Evolutionary conservation across 2,888 invertebrate species (phyloP), one percentile per base, ranked within the genome.

Genomic region (Drosophila pseudotakahashii): DNA sequence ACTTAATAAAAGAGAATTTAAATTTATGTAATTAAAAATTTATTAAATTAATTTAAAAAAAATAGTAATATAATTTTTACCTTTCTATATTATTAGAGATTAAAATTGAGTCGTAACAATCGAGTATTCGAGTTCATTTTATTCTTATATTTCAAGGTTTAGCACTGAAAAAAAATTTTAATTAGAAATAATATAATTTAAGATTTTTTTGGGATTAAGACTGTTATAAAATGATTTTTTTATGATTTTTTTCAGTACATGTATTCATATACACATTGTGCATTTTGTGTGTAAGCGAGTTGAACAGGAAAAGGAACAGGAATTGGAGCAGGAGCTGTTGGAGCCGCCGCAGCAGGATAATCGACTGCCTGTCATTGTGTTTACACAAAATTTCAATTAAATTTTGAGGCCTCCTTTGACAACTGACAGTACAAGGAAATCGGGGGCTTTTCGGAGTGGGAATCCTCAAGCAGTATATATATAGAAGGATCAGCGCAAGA

Each of bases 371-470:
- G 86, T 83, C 82, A 79, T 76, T 82, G 69, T 79, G 81, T 81
- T 86, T 86, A 86, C 82, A 82, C 81, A 86, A 86, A 83, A 82
- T 86, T 86, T 86, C 82, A 86, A 82, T 82, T 82, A 86, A 82
- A 83, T 81, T 68, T 71, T 77, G 79, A 83, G 77, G 70, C 80
- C 67, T 78, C 52, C 61, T 71, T 76, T 85, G 85, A 85, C 86
- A 73, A 71, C 45, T 85, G 86, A 82, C 78, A 66, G 57, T 53
- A 34, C 48, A 70, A 42, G 62, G 36, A 41, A 16, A n/a, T 13
- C 34, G 7, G 9, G 34, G 6, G 41, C 19, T 41, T 53, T 53
- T 19, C 10, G 16, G 39, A 3, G 30, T 11, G 47, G 63, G 51
- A 62, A 59, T 34, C 41, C 19, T 60, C 16, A 61, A 61, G 62